Conservation (phyloP, 2,797 vertebrate species). For the Silurus lanzhouensis region DNA sequence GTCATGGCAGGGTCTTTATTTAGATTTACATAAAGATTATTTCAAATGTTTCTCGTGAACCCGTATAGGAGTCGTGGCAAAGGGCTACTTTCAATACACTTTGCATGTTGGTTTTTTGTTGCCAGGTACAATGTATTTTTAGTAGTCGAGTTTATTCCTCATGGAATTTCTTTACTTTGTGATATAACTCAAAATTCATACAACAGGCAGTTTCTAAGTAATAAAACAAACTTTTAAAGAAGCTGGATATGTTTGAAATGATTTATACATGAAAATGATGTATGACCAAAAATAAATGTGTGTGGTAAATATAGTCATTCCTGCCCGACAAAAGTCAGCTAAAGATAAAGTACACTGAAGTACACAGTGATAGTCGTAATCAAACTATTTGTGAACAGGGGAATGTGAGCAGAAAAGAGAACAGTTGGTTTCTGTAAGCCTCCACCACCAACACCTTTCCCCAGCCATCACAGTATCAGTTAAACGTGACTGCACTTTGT, state of each 20-base stretch:
- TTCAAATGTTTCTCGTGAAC: background rate
- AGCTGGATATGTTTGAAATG: background rate
- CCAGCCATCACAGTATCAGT: background rate
- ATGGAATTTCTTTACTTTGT: background rate
- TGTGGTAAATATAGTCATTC: background rate
- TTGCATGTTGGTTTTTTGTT: background rate
- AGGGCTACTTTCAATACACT: background rate
- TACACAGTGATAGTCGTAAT: background rate
- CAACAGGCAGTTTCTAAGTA: background rate
- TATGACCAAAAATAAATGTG: background rate
- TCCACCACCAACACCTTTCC: background rate
- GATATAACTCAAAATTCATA: background rate
- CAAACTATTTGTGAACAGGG: background rate
- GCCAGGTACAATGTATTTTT: background rate
- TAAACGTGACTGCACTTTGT: background rate
- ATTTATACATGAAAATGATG: background rate
- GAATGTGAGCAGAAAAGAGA: background rate
- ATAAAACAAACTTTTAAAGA: background rate
- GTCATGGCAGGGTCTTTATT: slow-evolving; percentile 36
- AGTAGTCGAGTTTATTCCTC: background rate
- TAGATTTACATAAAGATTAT: slow-evolving; percentile 8
- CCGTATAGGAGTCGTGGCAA: background rate
- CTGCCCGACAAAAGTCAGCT: background rate
- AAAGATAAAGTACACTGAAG: background rate
- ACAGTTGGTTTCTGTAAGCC: background rate